phyloP scores from a whole-genome alignment of 2,797 vertebrate species.

The Poeciliopsis paucimaculata region DNA sequence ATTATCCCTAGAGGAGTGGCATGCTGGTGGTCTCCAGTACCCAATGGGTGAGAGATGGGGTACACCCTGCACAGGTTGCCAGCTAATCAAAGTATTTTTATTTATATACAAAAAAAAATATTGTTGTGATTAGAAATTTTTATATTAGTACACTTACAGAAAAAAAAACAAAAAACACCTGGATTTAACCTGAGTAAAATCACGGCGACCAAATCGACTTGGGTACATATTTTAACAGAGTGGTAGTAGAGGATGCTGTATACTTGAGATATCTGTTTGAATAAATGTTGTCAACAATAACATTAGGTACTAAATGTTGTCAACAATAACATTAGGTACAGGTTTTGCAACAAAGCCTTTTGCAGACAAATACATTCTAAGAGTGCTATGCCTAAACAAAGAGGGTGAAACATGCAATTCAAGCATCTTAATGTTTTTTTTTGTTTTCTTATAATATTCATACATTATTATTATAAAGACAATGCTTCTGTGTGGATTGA shows the following conservation, averaged over 20 bases:
- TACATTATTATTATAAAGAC: neutral
- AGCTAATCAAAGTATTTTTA: too few species aligned
- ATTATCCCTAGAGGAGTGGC: too few species aligned
- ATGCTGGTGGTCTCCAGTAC: too few species aligned
- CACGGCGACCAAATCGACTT: neutral
- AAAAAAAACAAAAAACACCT: too few species aligned
- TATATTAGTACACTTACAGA: too few species aligned
- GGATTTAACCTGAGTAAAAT: too few species aligned
- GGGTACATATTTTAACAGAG: neutral
- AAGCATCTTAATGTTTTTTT: neutral
- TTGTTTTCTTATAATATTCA: neutral
- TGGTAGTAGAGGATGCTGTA: neutral
- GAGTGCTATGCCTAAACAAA: neutral
- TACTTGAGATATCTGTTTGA: neutral
- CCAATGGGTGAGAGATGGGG: too few species aligned
- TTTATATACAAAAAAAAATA: too few species aligned
- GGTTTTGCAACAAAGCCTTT: neutral
- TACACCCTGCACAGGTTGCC: too few species aligned
- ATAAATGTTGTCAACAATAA: neutral
- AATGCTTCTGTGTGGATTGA: conserved; percentile 7
- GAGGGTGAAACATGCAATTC: neutral
- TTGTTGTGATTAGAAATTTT: too few species aligned
- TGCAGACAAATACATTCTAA: neutral
- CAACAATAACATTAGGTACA: neutral
- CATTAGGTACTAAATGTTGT: neutral